These are phyloP conservation scores for Ectropis grisescens DNA, from an alignment of 1,140 invertebrate genomes.

Conservation along the genomic window DNA sequence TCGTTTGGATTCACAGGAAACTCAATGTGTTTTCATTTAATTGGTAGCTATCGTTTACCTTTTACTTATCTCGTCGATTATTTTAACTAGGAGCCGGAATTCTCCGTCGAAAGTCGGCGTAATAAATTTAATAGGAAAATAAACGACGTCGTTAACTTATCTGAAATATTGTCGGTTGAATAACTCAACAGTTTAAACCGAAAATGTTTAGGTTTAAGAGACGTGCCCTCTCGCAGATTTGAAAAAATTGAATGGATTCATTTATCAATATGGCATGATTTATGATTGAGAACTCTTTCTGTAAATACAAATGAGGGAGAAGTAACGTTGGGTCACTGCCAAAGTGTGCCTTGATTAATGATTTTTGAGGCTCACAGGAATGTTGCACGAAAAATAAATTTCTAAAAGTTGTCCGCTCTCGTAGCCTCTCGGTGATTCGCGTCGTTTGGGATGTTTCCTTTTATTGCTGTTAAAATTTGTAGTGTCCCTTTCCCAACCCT, in stretches of 20 bases:
- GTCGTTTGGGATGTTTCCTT: no score
- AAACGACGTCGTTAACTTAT: slow-evolving; percentile 21
- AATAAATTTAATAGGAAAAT: slow-evolving; percentile 20
- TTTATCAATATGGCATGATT: slow-evolving; percentile 55
- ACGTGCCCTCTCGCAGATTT: slow-evolving; percentile 20
- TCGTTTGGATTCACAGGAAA: no score
- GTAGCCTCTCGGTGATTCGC: no score
- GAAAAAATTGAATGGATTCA: slow-evolving; percentile 46
- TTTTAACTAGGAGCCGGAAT: no score
- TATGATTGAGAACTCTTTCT: slow-evolving; percentile 53
- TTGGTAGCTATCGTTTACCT: no score
- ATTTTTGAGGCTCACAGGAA: slow-evolving; percentile 38
- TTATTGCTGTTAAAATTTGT: no score
- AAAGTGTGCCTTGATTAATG: slow-evolving; percentile 59
- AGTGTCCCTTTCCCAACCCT: no score
- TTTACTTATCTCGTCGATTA: no score
- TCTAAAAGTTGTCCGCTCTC: slow-evolving; percentile 19
- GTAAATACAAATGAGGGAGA: slow-evolving; percentile 57
- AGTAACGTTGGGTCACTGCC: slow-evolving; percentile 52
- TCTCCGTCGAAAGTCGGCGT: slow-evolving; percentile 8
- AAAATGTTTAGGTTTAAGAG: slow-evolving; percentile 12
- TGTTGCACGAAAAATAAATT: slow-evolving; percentile 43
- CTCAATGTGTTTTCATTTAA: no score
- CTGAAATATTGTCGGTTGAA: slow-evolving; percentile 20
- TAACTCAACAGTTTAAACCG: slow-evolving; percentile 16